A percentile compares a stretch with the other conserved stretches of the same genome.
Conservation (phyloP, 2,113 vertebrate species). For the Sylvietta virens region DNA sequence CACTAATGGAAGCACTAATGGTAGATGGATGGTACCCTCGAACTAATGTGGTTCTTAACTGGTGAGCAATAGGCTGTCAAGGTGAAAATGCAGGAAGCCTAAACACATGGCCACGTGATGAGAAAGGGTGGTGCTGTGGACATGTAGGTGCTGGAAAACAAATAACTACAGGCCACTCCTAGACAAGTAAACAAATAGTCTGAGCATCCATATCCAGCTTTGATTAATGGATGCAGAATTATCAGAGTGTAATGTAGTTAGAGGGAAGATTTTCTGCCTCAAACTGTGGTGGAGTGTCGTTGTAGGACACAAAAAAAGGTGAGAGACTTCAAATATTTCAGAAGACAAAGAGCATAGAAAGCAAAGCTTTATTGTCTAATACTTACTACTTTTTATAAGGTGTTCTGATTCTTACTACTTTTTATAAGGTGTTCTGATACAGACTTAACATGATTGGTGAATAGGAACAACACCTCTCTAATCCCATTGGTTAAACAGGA, state of each 20-base stretch:
- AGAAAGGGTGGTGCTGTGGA: neutral
- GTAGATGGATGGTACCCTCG: neutral
- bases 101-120: neutral
- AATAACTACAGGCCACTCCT: neutral
- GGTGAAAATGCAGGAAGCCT: neutral
- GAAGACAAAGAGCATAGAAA: too few species aligned
- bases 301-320: too few species aligned
- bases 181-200: neutral
- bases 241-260: neutral
- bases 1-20: constrained; percentile 22
- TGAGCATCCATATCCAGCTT: neutral
- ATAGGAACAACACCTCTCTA: too few species aligned
- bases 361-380: too few species aligned
- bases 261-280: neutral
- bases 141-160: neutral
- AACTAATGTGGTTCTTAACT: neutral
- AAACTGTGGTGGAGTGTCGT: neutral
- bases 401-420: too few species aligned
- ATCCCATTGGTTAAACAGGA: too few species aligned
- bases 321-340: too few species aligned
- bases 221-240: neutral
- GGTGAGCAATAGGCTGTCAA: neutral
- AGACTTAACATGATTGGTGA: too few species aligned
- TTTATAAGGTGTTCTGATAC: too few species aligned
- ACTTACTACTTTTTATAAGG: too few species aligned